Evolutionary conservation across 2,888 invertebrate genomes (phyloP).

Genomic region (Strigamia maritima): DNA sequence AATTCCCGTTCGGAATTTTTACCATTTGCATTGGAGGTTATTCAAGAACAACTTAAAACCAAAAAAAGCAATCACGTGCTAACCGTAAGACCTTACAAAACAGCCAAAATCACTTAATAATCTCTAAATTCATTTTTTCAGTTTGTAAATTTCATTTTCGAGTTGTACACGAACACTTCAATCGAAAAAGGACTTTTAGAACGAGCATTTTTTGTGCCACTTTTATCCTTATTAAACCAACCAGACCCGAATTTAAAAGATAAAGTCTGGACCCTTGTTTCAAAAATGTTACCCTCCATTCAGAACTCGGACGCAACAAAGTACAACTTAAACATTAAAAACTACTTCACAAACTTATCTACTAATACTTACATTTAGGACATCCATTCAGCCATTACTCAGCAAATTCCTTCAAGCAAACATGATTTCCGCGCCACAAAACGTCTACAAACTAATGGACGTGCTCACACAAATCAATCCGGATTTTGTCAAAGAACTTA

Average conservation of each 20-base stretch:
- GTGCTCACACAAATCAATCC: background rate
- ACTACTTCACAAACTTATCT: background rate
- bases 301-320: background rate
- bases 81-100: background rate
- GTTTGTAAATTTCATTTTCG: background rate
- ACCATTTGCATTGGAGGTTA: slow-evolving; percentile 5
- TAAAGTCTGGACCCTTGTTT: background rate
- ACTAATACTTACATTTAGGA: background rate
- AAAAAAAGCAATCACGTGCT: background rate
- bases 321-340: background rate
- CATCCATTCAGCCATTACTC: background rate
- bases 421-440: background rate
- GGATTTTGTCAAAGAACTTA: background rate
- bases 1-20: background rate
- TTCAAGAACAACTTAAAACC: background rate
- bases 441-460: background rate
- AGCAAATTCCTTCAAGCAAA: background rate
- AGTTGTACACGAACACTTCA: background rate
- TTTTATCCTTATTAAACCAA: background rate
- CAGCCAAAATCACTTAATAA: no score
- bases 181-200: background rate
- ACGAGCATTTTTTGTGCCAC: background rate
- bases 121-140: background rate
- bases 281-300: background rate
- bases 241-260: background rate